Evolutionary conservation across 2,797 vertebrate genomes (phyloP).

Genomic region (Phrynocephalus forsythii): DNA sequence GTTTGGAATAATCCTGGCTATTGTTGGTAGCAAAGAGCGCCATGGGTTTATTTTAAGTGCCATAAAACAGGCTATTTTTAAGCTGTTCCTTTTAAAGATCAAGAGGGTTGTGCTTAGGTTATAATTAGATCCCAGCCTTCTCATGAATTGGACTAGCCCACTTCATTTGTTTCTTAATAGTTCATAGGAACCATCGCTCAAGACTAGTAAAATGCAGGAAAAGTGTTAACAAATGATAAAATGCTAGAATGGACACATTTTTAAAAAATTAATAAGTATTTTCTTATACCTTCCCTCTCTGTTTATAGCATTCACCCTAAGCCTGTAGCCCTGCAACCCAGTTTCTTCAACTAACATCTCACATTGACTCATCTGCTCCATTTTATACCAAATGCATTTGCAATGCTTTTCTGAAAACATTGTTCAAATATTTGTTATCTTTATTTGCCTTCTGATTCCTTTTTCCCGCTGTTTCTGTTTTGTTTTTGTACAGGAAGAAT

Average conservation of each 20-base stretch:
- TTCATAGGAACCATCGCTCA: conserved; percentile 21
- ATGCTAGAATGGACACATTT: not conserved
- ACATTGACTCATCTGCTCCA: not conserved
- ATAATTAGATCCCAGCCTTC: conserved; percentile 61
- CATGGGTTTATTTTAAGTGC: conserved; percentile 65
- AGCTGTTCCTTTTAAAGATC: conserved; percentile 47
- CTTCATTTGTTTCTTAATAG: not conserved
- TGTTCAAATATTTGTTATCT: not conserved
- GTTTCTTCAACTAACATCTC: not conserved
- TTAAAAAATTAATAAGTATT: not conserved
- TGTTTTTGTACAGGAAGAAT: not conserved
- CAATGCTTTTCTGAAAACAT: not conserved
- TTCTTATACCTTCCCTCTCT: fast-evolving
- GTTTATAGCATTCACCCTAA: not conserved
- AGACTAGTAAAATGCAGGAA: conserved; percentile 17
- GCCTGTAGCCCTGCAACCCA: not conserved
- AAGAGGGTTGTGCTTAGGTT: conserved; percentile 25
- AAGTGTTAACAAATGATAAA: conserved; percentile 31
- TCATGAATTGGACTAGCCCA: conserved; percentile 48
- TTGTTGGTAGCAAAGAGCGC: conserved; percentile 53
- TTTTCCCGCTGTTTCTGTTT: no score
- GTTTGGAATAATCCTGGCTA: conserved; percentile 55
- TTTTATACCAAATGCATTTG: not conserved
- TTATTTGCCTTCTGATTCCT: not conserved
- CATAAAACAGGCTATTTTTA: conserved; percentile 64